Base-by-base conservation (phyloP, 1,140 invertebrate species). In the Octopus sinensis region DNA sequence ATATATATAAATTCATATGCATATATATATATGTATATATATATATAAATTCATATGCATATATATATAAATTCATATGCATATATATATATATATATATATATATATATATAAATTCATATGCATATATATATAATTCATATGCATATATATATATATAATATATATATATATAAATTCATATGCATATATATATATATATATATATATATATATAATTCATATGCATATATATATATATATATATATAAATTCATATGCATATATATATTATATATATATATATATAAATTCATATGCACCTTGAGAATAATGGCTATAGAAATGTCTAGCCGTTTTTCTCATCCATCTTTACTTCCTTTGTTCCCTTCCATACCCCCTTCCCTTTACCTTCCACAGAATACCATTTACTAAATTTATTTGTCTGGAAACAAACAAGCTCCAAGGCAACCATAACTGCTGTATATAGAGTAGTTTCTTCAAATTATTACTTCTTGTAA, bases 161-260 rank as follows among this genome's bases (percentile, higher is more conserved):
- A 62, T 62, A 62, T 62, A 62, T 62, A 62, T 62, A 62, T 62
- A 62, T 62, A 62, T 62, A 62, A 9, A 62, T 62, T 9, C 17
- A 62, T 62, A 62, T 62, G 17, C 17, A 62, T 62, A 62, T 62
- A 62, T 62, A 62, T 62, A 62, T 62, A 62, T 62, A 62, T 62
- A 62, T 62, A 62, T 62, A 62, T 62, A 62, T 62, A 62, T 62
- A 62, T 62, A 62, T 62, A 62, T 62, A 62, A n/a, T n/a, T n/a
- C n/a, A n/a, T n/a, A n/a, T 62, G 6, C 6, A 9, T 9, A 9
- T 62, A 62, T 62, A 62, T 62, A 62, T 62, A 62, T 62, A 62
- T 62, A 62, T 62, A 62, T 62, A 62, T 62, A 62, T 62, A 9
- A 62, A 62, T 62, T 62, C 17, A 9, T 62, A 62, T 62, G 6